Conservation (phyloP, 2,888 invertebrate genomes). For the Eupithecia insigniata region DNA sequence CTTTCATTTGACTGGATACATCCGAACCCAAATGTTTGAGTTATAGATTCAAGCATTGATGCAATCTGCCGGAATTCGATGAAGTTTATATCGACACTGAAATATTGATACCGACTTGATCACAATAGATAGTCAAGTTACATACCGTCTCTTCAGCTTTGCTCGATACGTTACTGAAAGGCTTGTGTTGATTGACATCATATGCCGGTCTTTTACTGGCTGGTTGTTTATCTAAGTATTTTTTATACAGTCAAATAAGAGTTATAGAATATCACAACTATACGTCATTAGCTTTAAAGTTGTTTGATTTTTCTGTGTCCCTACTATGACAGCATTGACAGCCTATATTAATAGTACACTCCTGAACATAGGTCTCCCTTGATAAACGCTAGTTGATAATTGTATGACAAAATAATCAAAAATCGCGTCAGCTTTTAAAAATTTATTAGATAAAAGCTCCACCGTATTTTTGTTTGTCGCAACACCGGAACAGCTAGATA, state of each 20-base stretch:
- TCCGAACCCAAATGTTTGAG: conserved; percentile 17
- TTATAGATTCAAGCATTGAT: conserved; percentile 13
- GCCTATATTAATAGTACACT: no score
- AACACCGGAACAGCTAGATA: background rate
- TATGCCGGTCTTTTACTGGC: background rate
- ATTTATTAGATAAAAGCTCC: background rate
- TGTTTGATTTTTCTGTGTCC: no score
- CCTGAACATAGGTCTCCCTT: no score
- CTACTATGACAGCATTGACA: no score
- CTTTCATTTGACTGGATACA: conserved; percentile 39
- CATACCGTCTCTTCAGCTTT: background rate
- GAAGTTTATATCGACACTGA: background rate
- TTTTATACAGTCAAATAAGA: no score
- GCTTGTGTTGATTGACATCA: background rate
- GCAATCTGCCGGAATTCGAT: background rate
- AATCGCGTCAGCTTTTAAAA: no score
- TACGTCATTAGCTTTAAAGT: no score
- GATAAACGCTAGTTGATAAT: no score
- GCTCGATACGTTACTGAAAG: background rate
- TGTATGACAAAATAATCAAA: no score
- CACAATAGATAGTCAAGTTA: background rate
- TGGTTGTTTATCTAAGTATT: background rate
- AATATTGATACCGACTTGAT: background rate
- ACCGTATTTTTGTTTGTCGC: background rate
- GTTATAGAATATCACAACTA: no score